Evolutionary conservation across 2,797 vertebrate species (phyloP), one percentile per base, ranked within the genome.

Genomic region (Avahi laniger): DNA sequence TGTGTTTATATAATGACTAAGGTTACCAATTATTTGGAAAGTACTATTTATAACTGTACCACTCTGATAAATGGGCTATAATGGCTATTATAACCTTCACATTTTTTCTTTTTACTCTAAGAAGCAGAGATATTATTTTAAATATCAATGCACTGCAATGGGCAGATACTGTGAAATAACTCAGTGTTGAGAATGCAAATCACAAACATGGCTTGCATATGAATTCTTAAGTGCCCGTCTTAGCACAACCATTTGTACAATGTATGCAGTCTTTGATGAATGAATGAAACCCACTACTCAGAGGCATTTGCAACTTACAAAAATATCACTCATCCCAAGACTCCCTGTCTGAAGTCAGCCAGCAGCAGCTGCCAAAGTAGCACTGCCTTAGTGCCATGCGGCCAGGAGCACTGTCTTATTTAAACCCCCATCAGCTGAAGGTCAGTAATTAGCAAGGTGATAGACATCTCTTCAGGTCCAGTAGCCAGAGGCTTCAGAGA

Each of bases 41-140:
- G 69, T 93, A 83, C 76, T 97, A 97, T 97, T 97, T 98, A 94
- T 97, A 97, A 97, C 96, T 89, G 75, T 94, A 86, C 22, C 72
- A 78, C 75, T 97, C 94, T 97, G 98, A 98, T 95, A 97, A 97
- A 98, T 97, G 89, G 93, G 91, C 97, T 95, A 93, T 87, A 97
- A 97, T 61, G 78, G 93, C 88, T 97, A 90, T 96, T 97, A 93
- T 82, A 94, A 97, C 81, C 35, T 93, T 91, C 41, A 48, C 35
- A 69, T 69, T 96, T 97, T 70, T 80, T 63, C n/a, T 93, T 96
- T 93, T 92, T 96, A 91, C 80, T 87, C 59, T 92, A 35, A 97
- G 95, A 87, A 96, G 78, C 76, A 93, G 41, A 94, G 38, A 20
- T 65, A 96, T 96, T 97, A 94, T 52, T 93, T 85, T 87, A 96